Evolutionary conservation across 2,888 invertebrate species (phyloP).

Genomic region (Tipula confusa): DNA sequence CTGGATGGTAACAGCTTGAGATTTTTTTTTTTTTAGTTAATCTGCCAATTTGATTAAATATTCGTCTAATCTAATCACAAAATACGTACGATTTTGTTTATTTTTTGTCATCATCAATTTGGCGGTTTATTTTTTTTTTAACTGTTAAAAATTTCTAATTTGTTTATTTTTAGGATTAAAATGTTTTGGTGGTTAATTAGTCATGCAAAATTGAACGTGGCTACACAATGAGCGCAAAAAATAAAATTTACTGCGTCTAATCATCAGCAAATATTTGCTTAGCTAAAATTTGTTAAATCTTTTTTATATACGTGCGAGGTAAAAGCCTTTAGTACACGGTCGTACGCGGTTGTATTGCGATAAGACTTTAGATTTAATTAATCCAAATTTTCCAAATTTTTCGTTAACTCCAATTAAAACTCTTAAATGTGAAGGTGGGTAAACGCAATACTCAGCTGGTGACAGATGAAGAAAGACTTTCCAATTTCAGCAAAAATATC

Average conservation of each 20-base stretch:
- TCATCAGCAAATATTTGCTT: neutral
- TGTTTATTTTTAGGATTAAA: neutral
- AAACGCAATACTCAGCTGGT: too few species aligned
- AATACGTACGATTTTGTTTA: neutral
- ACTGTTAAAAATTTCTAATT: neutral
- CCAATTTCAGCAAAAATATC: too few species aligned
- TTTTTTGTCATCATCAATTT: neutral
- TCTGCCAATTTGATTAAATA: neutral
- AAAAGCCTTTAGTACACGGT: too few species aligned
- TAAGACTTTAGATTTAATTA: too few species aligned
- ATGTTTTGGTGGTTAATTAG: constrained; percentile 8
- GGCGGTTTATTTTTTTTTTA: neutral
- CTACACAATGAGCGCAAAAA: neutral
- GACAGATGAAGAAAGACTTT: too few species aligned
- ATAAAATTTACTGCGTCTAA: neutral
- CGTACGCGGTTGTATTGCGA: too few species aligned
- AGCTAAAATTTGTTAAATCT: neutral
- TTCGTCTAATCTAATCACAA: neutral
- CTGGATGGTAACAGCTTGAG: neutral
- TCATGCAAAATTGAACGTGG: neutral
- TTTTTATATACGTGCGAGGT: neutral
- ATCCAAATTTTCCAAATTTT: too few species aligned
- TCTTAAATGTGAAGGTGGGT: too few species aligned
- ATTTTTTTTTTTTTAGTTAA: too few species aligned
- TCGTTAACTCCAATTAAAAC: too few species aligned